These are phyloP conservation scores for Pocillopora grandis DNA, from an alignment of 92 coral and sea anemone genomes.

Conservation along the genomic window DNA sequence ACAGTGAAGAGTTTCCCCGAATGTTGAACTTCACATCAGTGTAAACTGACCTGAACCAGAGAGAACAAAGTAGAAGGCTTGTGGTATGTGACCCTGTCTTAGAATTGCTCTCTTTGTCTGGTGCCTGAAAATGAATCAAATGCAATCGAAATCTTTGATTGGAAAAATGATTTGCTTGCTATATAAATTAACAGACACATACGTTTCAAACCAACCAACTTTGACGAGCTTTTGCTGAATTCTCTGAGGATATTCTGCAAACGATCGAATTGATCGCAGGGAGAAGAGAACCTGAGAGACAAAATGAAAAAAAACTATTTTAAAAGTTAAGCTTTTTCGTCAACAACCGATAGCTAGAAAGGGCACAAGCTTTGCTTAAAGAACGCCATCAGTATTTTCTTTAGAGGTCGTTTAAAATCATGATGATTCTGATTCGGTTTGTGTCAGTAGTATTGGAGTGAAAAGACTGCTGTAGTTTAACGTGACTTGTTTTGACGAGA, in stretches of 20 bases:
- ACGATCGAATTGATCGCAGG: slow-evolving; percentile 84
- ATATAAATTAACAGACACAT: slow-evolving; percentile 22
- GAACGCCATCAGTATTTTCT: too few relatives aligned
- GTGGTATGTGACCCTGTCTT: slow-evolving; percentile 95
- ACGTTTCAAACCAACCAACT: slow-evolving; percentile 97
- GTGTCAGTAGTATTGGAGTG: too few relatives aligned
- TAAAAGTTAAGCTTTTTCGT: not conserved
- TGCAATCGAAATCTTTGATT: not conserved
- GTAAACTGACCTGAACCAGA: slow-evolving; percentile 85
- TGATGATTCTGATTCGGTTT: too few relatives aligned
- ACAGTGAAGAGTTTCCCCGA: too few relatives aligned
- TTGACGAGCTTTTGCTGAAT: slow-evolving; percentile 87
- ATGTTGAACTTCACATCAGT: too few relatives aligned
- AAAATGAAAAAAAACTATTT: not conserved
- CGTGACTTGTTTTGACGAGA: too few relatives aligned
- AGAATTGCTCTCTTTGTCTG: slow-evolving; percentile 84
- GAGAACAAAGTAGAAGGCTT: slow-evolving; percentile 90
- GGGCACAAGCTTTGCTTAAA: too few relatives aligned
- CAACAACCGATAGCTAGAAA: not conserved
- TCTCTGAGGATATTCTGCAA: slow-evolving; percentile 96
- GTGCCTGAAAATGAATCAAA: slow-evolving; percentile 53
- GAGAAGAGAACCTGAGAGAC: slow-evolving; percentile 76
- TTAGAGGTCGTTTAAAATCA: too few relatives aligned
- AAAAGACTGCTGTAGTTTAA: too few relatives aligned
- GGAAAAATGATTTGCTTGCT: not conserved